phyloP scores from a whole-genome alignment of 2,113 vertebrate genomes.

The Bubo scandiacus region DNA sequence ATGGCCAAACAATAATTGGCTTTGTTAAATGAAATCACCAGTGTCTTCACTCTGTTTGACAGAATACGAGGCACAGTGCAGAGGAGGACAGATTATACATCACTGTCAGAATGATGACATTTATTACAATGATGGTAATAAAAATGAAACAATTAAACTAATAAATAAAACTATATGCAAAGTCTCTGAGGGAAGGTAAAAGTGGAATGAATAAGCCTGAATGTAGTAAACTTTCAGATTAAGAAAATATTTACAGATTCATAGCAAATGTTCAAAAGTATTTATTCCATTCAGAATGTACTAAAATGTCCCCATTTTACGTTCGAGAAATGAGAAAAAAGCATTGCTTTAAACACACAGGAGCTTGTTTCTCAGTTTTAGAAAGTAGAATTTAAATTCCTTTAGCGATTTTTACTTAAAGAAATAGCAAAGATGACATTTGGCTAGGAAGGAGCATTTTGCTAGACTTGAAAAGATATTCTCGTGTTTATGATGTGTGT shows the following conservation, averaged over 20 bases:
- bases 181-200: neutral
- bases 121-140: neutral
- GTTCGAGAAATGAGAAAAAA: no score
- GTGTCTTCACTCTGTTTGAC: neutral
- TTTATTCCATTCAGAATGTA: neutral
- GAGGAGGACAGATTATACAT: neutral
- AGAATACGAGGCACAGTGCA: neutral
- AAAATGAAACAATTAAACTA: neutral
- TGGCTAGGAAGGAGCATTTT: neutral
- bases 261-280: neutral
- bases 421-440: neutral
- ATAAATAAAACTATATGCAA: neutral
- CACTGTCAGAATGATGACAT: neutral
- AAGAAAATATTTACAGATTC: neutral
- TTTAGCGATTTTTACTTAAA: neutral
- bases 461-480: neutral
- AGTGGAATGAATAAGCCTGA: neutral
- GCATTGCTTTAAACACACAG: no score
- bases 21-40: slow-evolving; percentile 6
- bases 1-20: slow-evolving; percentile 1
- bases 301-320: neutral
- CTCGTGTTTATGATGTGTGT: rapidly evolving
- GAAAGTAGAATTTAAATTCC: neutral
- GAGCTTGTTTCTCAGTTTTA: neutral
- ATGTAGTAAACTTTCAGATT: neutral